A percentile compares a stretch with the other conserved stretches of the same genome.
Conservation (phyloP, 2,888 invertebrate species). For the Metacarcinus magister region DNA sequence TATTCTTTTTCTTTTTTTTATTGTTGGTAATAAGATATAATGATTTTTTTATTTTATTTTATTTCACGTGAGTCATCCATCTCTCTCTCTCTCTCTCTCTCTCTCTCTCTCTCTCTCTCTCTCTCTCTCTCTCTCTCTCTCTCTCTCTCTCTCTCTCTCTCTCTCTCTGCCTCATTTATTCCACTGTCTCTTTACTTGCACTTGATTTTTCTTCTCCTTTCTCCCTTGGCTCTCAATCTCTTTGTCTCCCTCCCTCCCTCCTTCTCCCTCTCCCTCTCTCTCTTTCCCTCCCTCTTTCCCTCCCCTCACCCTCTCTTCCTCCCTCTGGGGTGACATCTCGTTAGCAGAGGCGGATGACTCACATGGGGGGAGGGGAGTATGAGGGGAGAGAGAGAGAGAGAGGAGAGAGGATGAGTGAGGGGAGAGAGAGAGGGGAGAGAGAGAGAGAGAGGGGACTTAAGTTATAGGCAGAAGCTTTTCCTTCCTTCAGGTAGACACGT, state of each 20-base stretch:
- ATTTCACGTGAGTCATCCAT: background rate
- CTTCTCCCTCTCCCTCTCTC: background rate
- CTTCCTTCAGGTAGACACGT: too few relatives aligned
- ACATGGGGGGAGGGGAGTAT: background rate
- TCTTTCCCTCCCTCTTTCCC: background rate
- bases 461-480: too few relatives aligned
- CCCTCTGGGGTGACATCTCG: conserved; percentile 40
- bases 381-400: background rate
- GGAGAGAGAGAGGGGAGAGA: background rate
- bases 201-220: background rate
- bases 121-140: background rate
- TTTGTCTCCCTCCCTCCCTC: background rate
- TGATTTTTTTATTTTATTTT: too few relatives aligned
- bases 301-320: background rate
- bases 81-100: conserved; percentile 29
- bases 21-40: too few relatives aligned
- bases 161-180: background rate
- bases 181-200: background rate
- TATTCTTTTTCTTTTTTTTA: too few relatives aligned
- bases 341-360: background rate
- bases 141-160: conserved; percentile 11
- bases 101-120: background rate
- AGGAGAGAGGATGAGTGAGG: background rate
- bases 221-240: background rate
- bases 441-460: background rate